These are phyloP conservation scores for Petroica traversi DNA, from an alignment of 2,113 vertebrate genomes.

Conservation along the genomic window DNA sequence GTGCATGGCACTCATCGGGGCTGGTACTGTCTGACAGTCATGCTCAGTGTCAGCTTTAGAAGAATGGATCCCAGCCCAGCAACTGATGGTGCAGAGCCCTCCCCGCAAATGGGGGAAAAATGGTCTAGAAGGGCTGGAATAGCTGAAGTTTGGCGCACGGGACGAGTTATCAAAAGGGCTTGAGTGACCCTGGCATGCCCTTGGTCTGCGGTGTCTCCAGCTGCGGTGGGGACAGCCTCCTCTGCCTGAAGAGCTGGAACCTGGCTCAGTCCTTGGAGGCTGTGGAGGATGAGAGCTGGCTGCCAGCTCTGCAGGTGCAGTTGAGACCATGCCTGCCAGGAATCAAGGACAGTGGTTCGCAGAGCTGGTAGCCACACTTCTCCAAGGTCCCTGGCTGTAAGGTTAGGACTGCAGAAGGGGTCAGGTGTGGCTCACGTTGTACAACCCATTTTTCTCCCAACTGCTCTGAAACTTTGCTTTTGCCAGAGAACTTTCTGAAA, in stretches of 20 bases:
- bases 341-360: background rate
- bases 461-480: background rate
- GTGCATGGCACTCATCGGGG: rapidly evolving
- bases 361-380: background rate
- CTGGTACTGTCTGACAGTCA: background rate
- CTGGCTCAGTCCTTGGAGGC: background rate
- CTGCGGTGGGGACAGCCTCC: rapidly evolving
- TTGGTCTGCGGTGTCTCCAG: background rate
- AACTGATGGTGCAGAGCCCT: rapidly evolving
- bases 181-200: background rate
- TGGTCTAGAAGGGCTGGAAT: background rate
- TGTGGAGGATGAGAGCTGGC: background rate
- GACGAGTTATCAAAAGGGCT: rapidly evolving
- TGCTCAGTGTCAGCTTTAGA: rapidly evolving
- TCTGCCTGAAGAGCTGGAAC: background rate
- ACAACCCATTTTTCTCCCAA: background rate
- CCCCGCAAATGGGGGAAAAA: rapidly evolving
- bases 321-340: background rate
- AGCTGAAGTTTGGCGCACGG: background rate
- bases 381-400: background rate
- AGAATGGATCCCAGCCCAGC: background rate
- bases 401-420: background rate
- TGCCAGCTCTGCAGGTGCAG: background rate
- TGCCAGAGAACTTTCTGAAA: background rate
- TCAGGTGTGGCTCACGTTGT: background rate